These are phyloP conservation scores for Dicranocentrus wangi DNA, from an alignment of 2,888 invertebrate genomes.

Conservation along the genomic window DNA sequence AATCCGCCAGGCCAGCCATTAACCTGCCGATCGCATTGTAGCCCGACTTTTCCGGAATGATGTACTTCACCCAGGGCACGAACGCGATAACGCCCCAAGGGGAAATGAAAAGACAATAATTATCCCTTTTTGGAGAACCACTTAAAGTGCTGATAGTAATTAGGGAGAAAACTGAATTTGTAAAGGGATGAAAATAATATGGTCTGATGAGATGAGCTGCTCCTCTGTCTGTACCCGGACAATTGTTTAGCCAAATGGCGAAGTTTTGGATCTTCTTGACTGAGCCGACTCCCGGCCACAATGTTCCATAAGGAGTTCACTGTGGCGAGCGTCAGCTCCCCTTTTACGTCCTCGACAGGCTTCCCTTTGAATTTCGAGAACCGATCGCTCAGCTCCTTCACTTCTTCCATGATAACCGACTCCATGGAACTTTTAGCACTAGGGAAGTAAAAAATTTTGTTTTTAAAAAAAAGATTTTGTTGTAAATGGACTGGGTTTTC, in stretches of 20 bases:
- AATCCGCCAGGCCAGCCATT: conserved; percentile 16
- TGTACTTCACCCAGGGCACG: conserved; percentile 27
- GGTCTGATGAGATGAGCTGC: too few species aligned
- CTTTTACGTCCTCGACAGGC: conserved; percentile 37
- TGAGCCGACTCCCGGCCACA: conserved; percentile 35
- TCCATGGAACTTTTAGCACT: conserved; percentile 56
- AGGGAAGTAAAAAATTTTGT: too few species aligned
- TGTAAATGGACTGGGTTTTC: too few species aligned
- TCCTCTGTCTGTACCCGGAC: too few species aligned
- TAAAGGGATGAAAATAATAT: not conserved
- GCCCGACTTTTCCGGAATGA: conserved; percentile 50
- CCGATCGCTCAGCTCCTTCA: conserved; percentile 28
- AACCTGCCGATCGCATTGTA: conserved; percentile 42
- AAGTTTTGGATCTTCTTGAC: conserved; percentile 53
- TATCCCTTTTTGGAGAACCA: too few species aligned
- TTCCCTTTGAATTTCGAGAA: conserved; percentile 7
- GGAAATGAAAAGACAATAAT: not conserved
- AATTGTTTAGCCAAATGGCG: conserved; percentile 14
- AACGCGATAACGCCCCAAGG: conserved; percentile 21
- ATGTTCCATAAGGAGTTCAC: conserved; percentile 54
- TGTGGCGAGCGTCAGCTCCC: conserved; percentile 1
- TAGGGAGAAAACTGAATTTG: too few species aligned
- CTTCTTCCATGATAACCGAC: conserved; percentile 43
- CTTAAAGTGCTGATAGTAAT: not conserved
- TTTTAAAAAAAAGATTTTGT: too few species aligned